Evolutionary conservation across 2,888 invertebrate species (phyloP), one percentile per base, ranked within the genome.

Genomic region (Andrena dorsata): DNA sequence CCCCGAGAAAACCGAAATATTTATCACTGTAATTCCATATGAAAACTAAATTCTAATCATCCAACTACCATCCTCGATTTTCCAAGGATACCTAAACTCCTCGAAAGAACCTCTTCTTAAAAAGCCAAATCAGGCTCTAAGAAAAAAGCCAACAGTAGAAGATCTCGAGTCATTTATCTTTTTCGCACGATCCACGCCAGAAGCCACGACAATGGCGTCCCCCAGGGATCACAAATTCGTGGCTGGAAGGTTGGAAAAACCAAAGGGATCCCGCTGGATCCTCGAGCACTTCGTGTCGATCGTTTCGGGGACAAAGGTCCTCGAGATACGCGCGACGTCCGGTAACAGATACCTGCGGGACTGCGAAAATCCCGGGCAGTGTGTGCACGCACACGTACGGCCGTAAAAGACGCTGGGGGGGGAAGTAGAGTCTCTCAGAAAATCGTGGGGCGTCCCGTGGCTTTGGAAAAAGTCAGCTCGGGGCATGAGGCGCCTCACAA

Each of bases 391-490:
- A 51, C 8, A 53, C 32, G 32, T 13, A 58, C 47, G 41, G 49
- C 49, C 49, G 61, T 49, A 51, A 61, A 74, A 56, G 28, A 16
- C 30, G 7, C 20, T 5, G 16, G 0, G 10, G n/a, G n/a, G 8
- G 23, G 58, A 20, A 13, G 23, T 80, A 74, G 82, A 72, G 87
- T 80, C 83, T 85, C 86, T 86, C 51, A 76, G 79, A 65, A 85
- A 82, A 87, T 73, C 49, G 63, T 80, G 60, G 83, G 82, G 74
- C 63, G 77, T 74, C 63, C 73, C 68, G 63, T 47, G 77, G 80
- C 84, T 81, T 87, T 82, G 78, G 86, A 87, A 84, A 86, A 90
- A 92, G 92, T 91, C 91, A 92, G 90, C 89, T 89, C 82, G 88
- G 85, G 90, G 91, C 91, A 89, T 89, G 86, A 87, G 74, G 86